These are phyloP conservation scores for Therioaphis trifolii DNA, from an alignment of 2,888 invertebrate genomes.

Conservation along the genomic window DNA sequence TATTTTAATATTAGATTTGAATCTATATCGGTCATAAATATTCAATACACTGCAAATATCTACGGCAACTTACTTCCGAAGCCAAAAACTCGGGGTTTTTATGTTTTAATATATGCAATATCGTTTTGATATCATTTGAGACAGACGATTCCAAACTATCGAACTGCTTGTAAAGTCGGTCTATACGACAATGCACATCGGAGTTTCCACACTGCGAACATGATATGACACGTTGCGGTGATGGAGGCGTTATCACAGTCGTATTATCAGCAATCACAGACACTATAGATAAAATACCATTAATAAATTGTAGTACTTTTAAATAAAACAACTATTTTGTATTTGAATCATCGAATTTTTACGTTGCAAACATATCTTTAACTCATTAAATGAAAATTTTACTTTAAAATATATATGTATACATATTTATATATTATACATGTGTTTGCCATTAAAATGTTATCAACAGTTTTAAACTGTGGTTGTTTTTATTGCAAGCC, in stretches of 20 bases:
- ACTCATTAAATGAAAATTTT: too few species aligned
- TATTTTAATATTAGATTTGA: background rate
- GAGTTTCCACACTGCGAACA: conserved; percentile 61
- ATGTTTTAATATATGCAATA: conserved; percentile 76
- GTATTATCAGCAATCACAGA: conserved; percentile 58
- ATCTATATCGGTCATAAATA: too few species aligned
- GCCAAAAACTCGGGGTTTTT: conserved; percentile 66
- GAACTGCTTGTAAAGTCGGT: conserved; percentile 71
- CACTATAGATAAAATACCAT: background rate
- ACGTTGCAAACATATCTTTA: background rate
- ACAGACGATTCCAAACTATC: conserved; percentile 80
- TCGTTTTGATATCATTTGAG: conserved; percentile 79
- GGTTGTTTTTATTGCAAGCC: background rate
- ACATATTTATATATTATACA: too few species aligned
- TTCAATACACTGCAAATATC: background rate
- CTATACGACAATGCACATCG: conserved; percentile 76
- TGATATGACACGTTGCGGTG: conserved; percentile 46
- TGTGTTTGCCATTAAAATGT: too few species aligned
- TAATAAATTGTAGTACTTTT: background rate
- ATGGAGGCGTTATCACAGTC: conserved; percentile 63
- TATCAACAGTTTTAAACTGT: too few species aligned
- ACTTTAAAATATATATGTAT: too few species aligned
- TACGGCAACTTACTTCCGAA: conserved; percentile 59
- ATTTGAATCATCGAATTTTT: background rate
- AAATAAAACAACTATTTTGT: background rate